A percentile compares a stretch with the other conserved stretches of the same genome.
phyloP scores from a whole-genome alignment of 2,113 vertebrate species.

The Syrrhaptes paradoxus region DNA sequence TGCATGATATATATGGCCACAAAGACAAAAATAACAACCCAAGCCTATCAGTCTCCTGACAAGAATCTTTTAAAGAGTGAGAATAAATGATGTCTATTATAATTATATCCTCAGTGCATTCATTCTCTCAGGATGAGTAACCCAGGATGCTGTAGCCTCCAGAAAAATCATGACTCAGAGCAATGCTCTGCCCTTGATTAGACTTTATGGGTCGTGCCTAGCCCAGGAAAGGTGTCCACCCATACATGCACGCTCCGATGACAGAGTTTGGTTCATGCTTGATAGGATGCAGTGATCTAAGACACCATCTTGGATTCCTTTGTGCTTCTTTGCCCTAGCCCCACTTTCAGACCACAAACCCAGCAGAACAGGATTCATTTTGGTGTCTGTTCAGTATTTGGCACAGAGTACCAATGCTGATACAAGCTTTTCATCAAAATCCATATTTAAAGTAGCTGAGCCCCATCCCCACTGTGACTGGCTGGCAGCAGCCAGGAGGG shows the following conservation, averaged over 20 bases:
- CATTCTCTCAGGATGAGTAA: constrained; percentile 38
- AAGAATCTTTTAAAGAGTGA: background rate
- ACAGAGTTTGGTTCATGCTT: no score
- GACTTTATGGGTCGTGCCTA: background rate
- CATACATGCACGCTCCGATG: rapidly evolving
- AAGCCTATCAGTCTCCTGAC: background rate
- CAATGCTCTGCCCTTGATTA: constrained; percentile 4
- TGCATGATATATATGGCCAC: background rate
- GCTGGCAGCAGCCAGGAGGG: background rate
- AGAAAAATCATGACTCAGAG: constrained; percentile 33
- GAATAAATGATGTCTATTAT: background rate
- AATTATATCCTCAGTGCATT: constrained; percentile 31
- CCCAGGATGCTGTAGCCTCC: background rate
- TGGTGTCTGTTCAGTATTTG: background rate
- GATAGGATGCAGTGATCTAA: no score
- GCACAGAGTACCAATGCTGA: background rate
- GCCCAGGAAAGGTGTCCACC: background rate
- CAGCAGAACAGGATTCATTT: background rate
- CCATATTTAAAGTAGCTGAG: rapidly evolving
- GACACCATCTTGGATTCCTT: background rate
- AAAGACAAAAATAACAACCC: background rate
- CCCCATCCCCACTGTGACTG: background rate
- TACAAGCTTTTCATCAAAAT: background rate
- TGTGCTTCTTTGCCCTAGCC: background rate
- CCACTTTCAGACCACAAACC: background rate